Conservation (phyloP, 2,113 vertebrate genomes). For the Austrofundulus limnaeus region DNA sequence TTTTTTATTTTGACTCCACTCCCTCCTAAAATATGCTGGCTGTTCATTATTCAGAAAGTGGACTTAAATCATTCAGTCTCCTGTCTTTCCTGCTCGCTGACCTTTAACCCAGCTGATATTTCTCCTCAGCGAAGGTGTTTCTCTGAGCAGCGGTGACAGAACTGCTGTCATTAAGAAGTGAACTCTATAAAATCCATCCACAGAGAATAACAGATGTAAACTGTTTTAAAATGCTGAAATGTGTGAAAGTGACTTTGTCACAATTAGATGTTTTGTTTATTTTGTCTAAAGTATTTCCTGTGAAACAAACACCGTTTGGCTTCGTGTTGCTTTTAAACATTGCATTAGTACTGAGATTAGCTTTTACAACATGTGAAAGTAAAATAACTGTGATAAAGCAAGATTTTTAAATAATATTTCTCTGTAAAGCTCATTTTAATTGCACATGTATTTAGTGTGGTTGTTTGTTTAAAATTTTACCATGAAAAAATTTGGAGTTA, state of each 20-base stretch:
- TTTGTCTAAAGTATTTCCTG: not conserved
- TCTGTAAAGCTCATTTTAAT: too few species aligned
- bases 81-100: slow-evolving; percentile 20
- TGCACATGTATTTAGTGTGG: too few species aligned
- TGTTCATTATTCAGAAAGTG: slow-evolving; percentile 44
- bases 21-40: slow-evolving; percentile 2
- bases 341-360: not conserved
- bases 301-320: not conserved
- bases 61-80: slow-evolving; percentile 33
- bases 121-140: slow-evolving; percentile 21
- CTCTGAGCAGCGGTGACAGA: slow-evolving; percentile 5
- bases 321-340: not conserved
- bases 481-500: too few species aligned
- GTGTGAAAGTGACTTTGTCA: not conserved
- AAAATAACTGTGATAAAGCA: too few species aligned
- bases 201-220: too few species aligned
- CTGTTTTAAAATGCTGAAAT: slow-evolving; percentile 4
- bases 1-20: not conserved
- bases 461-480: too few species aligned
- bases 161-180: slow-evolving; percentile 7
- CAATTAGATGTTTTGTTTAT: not conserved
- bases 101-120: slow-evolving; percentile 32
- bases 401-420: too few species aligned
- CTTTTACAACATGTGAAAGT: too few species aligned
- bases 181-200: not conserved